Conservation (phyloP, 1,140 invertebrate genomes). For the Yoshiicerus persimilis region DNA sequence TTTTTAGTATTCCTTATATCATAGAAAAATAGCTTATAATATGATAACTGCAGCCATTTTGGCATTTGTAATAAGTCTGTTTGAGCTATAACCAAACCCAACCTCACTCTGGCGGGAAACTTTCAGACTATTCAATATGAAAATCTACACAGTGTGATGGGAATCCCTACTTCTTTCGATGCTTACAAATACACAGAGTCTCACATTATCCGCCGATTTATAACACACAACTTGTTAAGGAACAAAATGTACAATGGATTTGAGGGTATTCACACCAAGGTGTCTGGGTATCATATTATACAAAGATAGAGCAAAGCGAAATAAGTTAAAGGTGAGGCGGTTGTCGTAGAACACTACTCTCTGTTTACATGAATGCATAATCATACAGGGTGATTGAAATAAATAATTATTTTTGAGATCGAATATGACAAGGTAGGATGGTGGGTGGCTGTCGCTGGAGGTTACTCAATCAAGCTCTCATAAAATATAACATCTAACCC, state of each 20-base stretch:
- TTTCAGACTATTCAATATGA: background rate
- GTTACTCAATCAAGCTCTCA: slow-evolving; percentile 16
- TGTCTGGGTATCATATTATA: background rate
- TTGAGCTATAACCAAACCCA: background rate
- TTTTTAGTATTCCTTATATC: background rate
- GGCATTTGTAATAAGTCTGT: background rate
- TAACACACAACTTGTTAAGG: background rate
- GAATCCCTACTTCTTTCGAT: background rate
- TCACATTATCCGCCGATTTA: background rate
- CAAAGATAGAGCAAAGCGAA: background rate
- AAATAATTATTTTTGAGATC: background rate
- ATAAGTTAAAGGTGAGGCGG: background rate
- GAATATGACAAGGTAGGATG: background rate
- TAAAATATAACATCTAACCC: slow-evolving; percentile 7
- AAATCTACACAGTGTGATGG: background rate
- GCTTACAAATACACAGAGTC: background rate
- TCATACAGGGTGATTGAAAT: background rate
- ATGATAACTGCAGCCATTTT: background rate
- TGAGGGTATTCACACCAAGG: background rate
- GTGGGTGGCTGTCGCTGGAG: slow-evolving; percentile 11
- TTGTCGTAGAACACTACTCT: background rate
- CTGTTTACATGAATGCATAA: background rate
- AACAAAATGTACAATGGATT: background rate
- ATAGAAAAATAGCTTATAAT: background rate
- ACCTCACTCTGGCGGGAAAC: background rate